These are phyloP conservation scores for Spondyliosoma cantharus DNA, from an alignment of 2,797 vertebrate genomes.

Conservation along the genomic window DNA sequence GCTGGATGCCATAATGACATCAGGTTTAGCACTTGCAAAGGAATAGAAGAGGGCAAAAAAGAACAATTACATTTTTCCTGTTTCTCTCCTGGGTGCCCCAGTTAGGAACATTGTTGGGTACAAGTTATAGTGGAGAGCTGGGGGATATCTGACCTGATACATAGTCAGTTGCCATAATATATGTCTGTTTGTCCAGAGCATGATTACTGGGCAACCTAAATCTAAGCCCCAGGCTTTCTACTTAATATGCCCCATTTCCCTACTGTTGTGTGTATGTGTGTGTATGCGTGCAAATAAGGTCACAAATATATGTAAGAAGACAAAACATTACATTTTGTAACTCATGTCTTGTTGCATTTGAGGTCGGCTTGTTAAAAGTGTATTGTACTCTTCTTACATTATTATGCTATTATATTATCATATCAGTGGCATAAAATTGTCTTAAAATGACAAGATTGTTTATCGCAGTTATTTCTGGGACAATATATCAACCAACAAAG, in stretches of 20 bases:
- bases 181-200: conserved; percentile 22
- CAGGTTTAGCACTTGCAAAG: conserved; percentile 23
- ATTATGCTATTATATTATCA: too few species aligned
- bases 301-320: conserved; percentile 21
- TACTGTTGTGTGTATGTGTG: neutral
- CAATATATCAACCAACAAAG: too few species aligned
- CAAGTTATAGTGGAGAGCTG: conserved; percentile 4
- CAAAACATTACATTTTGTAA: conserved; percentile 14
- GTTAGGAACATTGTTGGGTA: conserved; percentile 2
- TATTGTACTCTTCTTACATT: too few species aligned
- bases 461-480: too few species aligned
- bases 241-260: conserved; percentile 31
- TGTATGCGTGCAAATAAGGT: conserved; percentile 28
- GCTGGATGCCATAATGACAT: conserved; percentile 15
- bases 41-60: neutral
- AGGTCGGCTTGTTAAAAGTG: too few species aligned
- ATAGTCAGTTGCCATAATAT: conserved; percentile 27
- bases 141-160: conserved; percentile 24
- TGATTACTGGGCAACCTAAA: conserved; percentile 41
- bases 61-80: conserved; percentile 26
- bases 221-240: conserved; percentile 37
- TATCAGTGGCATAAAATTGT: too few species aligned
- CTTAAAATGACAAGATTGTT: too few species aligned
- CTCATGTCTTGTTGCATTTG: neutral
- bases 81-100: neutral